Conservation (phyloP, 2,888 invertebrate genomes). For the Nebria brevicollis region DNA sequence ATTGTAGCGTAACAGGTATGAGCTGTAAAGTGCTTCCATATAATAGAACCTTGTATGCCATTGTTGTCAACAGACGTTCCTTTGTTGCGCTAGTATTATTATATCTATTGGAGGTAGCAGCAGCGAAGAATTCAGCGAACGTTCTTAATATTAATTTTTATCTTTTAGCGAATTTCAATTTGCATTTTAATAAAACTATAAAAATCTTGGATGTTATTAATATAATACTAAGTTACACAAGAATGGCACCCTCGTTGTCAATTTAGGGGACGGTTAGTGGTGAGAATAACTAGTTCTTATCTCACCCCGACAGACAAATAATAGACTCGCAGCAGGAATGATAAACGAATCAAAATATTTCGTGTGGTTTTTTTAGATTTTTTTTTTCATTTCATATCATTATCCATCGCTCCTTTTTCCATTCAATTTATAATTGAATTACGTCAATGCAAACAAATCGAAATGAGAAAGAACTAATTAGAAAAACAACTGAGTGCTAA, state of each 20-base stretch:
- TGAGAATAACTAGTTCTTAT: neutral
- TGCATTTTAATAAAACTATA: no score
- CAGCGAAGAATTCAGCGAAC: neutral
- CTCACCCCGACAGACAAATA: neutral
- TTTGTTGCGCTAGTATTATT: constrained; percentile 17
- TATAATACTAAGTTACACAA: neutral
- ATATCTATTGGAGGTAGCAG: constrained; percentile 1
- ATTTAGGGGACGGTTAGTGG: neutral
- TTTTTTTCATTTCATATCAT: neutral
- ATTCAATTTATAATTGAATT: neutral
- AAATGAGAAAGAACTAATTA: neutral
- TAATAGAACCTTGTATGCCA: constrained; percentile 38
- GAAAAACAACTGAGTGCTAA: neutral
- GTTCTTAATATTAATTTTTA: neutral
- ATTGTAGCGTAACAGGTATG: constrained; percentile 59
- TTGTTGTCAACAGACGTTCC: constrained; percentile 35
- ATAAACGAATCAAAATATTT: neutral
- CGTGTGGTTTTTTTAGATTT: neutral
- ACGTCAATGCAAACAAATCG: neutral
- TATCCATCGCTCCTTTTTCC: neutral
- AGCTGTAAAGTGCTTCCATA: constrained; percentile 41
- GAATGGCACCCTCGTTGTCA: neutral
- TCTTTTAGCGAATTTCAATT: no score
- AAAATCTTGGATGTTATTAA: no score
- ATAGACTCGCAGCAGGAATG: neutral